phyloP scores from a whole-genome alignment of 2,888 invertebrate genomes.

The Eumerus sabulonum region DNA sequence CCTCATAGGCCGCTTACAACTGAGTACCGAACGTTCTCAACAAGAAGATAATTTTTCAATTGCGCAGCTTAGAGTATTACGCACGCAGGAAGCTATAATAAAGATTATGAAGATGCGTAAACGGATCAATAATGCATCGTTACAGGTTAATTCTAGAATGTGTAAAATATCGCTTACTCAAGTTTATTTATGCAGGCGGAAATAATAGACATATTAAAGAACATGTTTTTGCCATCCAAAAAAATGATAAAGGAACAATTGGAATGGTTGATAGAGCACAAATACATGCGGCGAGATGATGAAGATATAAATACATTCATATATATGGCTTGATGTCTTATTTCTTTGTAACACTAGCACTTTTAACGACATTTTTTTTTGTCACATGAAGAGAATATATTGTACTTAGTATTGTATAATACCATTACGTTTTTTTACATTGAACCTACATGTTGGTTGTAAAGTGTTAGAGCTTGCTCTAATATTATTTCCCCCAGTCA shows the following conservation, averaged over 20 bases:
- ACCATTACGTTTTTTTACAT: no score
- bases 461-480: no score
- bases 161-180: background rate
- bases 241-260: slow-evolving; percentile 99
- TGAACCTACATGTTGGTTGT: no score
- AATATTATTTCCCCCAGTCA: no score
- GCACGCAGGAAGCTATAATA: slow-evolving; percentile 98
- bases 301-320: slow-evolving; percentile 98
- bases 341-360: no score
- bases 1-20: slow-evolving; percentile 95
- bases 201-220: slow-evolving; percentile 97
- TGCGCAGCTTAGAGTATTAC: slow-evolving; percentile 95
- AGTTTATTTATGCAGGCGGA: slow-evolving; percentile 84
- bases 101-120: slow-evolving; percentile 99
- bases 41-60: slow-evolving; percentile 99
- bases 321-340: slow-evolving; percentile 98
- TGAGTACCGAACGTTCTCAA: slow-evolving; percentile 96
- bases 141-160: slow-evolving; percentile 83
- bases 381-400: no score
- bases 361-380: no score
- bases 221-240: slow-evolving; percentile 99
- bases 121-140: slow-evolving; percentile 93
- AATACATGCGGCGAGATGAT: slow-evolving; percentile 97
- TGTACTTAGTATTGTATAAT: no score
- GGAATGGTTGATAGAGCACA: slow-evolving; percentile 99